phyloP scores from a whole-genome alignment of 2,113 vertebrate genomes.

The Hemicordylus capensis region DNA sequence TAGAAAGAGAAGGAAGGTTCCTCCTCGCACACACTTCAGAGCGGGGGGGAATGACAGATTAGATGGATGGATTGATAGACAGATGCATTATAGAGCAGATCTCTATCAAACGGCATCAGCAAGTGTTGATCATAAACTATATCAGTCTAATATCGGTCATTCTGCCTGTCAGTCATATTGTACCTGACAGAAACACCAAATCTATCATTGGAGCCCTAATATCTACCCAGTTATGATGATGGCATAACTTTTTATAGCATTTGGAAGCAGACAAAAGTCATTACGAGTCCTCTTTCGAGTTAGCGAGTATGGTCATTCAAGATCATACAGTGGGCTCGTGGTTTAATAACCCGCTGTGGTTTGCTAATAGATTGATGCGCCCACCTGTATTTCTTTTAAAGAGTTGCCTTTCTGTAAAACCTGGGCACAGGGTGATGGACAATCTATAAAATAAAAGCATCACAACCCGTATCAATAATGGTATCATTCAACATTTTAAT shows the following conservation, averaged over 20 bases:
- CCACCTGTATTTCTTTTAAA: too few species aligned
- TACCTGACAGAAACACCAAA: not conserved
- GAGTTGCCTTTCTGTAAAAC: not conserved
- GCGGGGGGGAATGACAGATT: not conserved
- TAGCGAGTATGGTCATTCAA: too few species aligned
- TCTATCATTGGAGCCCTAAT: not conserved
- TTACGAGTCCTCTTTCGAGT: not conserved
- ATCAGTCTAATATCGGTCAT: not conserved
- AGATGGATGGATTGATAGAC: slow-evolving; percentile 4
- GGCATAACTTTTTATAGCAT: not conserved
- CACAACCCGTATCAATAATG: not conserved
- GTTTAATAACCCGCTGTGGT: not conserved
- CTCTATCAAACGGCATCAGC: not conserved
- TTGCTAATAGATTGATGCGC: not conserved
- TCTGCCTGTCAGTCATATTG: not conserved
- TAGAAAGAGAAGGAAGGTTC: not conserved
- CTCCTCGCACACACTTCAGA: not conserved
- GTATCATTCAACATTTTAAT: not conserved
- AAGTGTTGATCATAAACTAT: not conserved
- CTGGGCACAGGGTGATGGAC: not conserved
- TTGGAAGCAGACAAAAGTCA: not conserved
- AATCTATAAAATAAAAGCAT: not conserved
- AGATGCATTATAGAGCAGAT: not conserved
- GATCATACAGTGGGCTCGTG: not conserved
- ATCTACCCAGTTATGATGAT: not conserved